These are phyloP conservation scores for Cygnus atratus DNA, from an alignment of 2,113 vertebrate species.

Conservation along the genomic window DNA sequence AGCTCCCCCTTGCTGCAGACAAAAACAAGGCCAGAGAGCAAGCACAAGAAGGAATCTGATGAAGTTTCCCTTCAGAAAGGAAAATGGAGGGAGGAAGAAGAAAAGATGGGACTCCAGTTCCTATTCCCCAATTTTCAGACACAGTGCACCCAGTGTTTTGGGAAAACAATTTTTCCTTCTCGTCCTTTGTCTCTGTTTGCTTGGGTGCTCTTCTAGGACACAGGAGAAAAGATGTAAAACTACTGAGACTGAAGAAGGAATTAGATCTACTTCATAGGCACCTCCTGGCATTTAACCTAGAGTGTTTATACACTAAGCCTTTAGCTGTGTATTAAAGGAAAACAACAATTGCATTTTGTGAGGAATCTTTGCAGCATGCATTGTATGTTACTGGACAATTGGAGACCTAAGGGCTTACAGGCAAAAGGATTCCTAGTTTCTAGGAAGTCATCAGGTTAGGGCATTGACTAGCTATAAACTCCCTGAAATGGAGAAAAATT, in stretches of 20 bases:
- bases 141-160: background rate
- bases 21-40: background rate
- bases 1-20: background rate
- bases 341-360: background rate
- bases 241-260: background rate
- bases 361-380: background rate
- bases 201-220: background rate
- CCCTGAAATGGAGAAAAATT: background rate
- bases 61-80: background rate
- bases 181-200: background rate
- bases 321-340: background rate
- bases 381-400: background rate
- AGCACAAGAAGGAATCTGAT: background rate
- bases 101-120: background rate
- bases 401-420: background rate
- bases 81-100: background rate
- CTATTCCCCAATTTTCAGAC: background rate
- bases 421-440: background rate
- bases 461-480: background rate
- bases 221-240: background rate
- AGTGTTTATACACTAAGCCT: background rate
- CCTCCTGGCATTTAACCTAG: background rate
- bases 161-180: background rate
- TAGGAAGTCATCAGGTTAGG: background rate
- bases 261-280: background rate